A percentile compares a stretch with the other conserved stretches of the same genome.
These are phyloP conservation scores for Mormyrops attenuatus DNA, from an alignment of 2,797 vertebrate species.

Conservation along the genomic window DNA sequence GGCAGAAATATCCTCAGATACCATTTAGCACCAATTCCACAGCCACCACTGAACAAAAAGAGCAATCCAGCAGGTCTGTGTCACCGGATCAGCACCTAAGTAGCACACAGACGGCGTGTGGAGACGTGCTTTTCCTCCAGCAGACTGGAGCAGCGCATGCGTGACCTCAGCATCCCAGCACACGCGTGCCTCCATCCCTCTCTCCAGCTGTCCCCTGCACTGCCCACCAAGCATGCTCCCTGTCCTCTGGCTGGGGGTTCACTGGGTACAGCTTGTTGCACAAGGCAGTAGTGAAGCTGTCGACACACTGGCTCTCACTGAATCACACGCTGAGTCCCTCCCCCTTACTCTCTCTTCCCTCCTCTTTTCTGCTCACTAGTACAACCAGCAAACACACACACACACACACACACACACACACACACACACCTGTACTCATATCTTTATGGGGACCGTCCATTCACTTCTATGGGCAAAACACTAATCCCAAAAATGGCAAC, in stretches of 20 bases:
- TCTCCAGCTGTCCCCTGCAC: not conserved
- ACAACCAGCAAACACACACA: not conserved
- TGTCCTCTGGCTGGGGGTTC: not conserved
- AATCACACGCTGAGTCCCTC: not conserved
- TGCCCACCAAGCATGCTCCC: constrained; percentile 40
- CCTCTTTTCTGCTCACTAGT: constrained; percentile 4
- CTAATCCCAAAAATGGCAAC: not conserved
- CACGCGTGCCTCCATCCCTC: constrained; percentile 2
- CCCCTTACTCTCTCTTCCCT: constrained; percentile 23
- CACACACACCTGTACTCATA: not conserved
- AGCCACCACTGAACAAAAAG: not conserved
- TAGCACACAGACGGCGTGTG: not conserved
- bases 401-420: not conserved
- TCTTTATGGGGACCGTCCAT: not conserved
- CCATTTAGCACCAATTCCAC: not conserved
- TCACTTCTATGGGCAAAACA: not conserved
- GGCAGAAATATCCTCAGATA: not conserved
- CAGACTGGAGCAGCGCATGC: not conserved
- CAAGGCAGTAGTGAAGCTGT: constrained; percentile 50
- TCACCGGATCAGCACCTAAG: not conserved
- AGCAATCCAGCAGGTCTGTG: not conserved
- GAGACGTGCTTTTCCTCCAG: not conserved
- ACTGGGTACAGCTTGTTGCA: constrained; percentile 26
- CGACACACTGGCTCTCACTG: constrained; percentile 31
- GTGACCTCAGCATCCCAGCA: not conserved